Conservation (phyloP, 2,797 vertebrate genomes). For the Hemibagrus guttatus region DNA sequence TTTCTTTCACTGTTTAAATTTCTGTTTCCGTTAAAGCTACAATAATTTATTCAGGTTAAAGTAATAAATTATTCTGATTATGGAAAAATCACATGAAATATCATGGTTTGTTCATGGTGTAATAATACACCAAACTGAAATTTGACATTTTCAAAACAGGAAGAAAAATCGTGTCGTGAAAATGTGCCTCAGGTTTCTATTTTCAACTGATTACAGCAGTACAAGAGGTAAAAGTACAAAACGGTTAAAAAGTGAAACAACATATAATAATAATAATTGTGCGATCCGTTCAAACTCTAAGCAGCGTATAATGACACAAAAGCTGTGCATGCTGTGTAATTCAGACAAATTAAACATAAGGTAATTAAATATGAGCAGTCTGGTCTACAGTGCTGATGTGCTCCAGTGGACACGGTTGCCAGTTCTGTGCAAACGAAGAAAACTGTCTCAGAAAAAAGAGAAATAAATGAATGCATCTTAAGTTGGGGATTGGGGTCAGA, state of each 20-base stretch:
- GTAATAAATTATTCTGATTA: background rate
- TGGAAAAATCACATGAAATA: background rate
- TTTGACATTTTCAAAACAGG: background rate
- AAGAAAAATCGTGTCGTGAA: background rate
- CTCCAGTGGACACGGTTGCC: background rate
- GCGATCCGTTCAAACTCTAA: background rate
- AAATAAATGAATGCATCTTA: too few relatives aligned
- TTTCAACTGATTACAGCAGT: background rate
- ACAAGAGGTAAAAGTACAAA: background rate
- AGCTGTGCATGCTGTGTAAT: background rate
- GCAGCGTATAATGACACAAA: background rate
- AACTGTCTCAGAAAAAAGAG: too few relatives aligned
- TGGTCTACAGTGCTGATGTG: background rate
- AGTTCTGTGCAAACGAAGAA: background rate
- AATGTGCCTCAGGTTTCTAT: too few relatives aligned
- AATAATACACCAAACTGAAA: too few relatives aligned
- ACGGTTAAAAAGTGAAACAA: background rate
- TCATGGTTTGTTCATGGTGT: too few relatives aligned
- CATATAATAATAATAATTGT: background rate
- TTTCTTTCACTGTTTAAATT: background rate
- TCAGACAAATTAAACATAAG: background rate
- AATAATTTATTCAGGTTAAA: background rate
- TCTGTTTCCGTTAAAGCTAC: background rate
- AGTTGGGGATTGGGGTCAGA: too few relatives aligned
- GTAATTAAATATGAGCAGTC: too few relatives aligned